These are phyloP conservation scores for Idaea biselata DNA, from an alignment of 2,888 invertebrate genomes.

Conservation along the genomic window DNA sequence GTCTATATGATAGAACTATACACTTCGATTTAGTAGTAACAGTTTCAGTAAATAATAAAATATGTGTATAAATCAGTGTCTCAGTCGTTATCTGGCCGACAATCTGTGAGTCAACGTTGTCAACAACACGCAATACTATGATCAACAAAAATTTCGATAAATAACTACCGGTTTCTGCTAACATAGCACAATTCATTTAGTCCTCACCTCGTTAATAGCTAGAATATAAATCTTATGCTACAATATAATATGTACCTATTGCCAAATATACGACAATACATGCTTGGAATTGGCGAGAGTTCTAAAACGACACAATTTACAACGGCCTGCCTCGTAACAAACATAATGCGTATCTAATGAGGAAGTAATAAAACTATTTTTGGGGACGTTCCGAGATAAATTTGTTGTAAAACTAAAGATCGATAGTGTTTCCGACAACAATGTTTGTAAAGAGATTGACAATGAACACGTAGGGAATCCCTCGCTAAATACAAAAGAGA, in stretches of 20 bases:
- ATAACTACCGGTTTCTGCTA: slow-evolving; percentile 17
- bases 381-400: slow-evolving; percentile 14
- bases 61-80: not conserved
- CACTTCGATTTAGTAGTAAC: not conserved
- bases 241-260: slow-evolving; percentile 14
- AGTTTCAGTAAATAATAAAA: slow-evolving; percentile 1
- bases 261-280: slow-evolving; percentile 28
- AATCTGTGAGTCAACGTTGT: slow-evolving; percentile 10
- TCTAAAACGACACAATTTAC: slow-evolving; percentile 9
- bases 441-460: not conserved
- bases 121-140: slow-evolving; percentile 18
- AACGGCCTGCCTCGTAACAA: not conserved
- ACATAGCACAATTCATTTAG: slow-evolving; percentile 20
- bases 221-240: slow-evolving; percentile 19
- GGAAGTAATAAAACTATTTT: slow-evolving; percentile 24
- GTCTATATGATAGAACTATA: not conserved
- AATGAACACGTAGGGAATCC: not conserved
- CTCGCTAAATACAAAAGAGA: not conserved
- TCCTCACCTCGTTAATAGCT: slow-evolving; percentile 22
- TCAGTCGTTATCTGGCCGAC: not conserved
- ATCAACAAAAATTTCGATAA: slow-evolving; percentile 13
- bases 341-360: slow-evolving; percentile 19
- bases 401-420: slow-evolving; percentile 3
- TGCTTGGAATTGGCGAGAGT: slow-evolving; percentile 16
- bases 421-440: not conserved